These are phyloP conservation scores for Phrynosoma platyrhinos DNA, from an alignment of 2,113 vertebrate species.

Conservation along the genomic window DNA sequence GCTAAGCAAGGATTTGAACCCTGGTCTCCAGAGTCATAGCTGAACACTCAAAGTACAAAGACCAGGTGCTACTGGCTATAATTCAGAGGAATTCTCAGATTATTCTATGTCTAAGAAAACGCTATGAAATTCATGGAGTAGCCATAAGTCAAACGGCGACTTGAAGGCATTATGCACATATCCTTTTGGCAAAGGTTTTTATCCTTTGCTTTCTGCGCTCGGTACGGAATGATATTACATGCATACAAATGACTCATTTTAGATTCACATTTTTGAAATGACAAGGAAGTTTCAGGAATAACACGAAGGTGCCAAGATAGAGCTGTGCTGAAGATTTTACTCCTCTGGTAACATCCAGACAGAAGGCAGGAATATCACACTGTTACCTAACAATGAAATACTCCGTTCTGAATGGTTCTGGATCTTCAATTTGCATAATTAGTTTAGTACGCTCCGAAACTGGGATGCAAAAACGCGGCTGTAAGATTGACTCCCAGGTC, in stretches of 20 bases:
- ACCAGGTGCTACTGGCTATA: too few relatives aligned
- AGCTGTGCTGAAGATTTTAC: neutral
- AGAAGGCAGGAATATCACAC: neutral
- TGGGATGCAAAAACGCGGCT: neutral
- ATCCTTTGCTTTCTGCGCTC: neutral
- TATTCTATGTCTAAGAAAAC: too few relatives aligned
- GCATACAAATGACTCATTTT: neutral
- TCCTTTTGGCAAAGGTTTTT: neutral
- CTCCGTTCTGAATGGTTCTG: neutral
- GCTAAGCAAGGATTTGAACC: too few relatives aligned
- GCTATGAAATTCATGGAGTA: neutral
- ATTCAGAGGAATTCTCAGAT: too few relatives aligned
- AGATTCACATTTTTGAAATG: neutral
- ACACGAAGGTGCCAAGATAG: too few relatives aligned
- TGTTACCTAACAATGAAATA: conserved; percentile 2
- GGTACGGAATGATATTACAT: neutral
- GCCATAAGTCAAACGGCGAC: neutral
- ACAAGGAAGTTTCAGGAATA: neutral
- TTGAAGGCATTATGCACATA: neutral
- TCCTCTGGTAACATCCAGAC: neutral
- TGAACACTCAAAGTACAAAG: too few relatives aligned
- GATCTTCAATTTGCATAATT: conserved; percentile 6
- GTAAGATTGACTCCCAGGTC: conserved; percentile 11
- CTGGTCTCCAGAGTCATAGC: too few relatives aligned
- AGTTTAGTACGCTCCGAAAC: neutral